Evolutionary conservation across 2,888 invertebrate species (phyloP), one percentile per base, ranked within the genome.

Genomic region (Rutpela maculata): DNA sequence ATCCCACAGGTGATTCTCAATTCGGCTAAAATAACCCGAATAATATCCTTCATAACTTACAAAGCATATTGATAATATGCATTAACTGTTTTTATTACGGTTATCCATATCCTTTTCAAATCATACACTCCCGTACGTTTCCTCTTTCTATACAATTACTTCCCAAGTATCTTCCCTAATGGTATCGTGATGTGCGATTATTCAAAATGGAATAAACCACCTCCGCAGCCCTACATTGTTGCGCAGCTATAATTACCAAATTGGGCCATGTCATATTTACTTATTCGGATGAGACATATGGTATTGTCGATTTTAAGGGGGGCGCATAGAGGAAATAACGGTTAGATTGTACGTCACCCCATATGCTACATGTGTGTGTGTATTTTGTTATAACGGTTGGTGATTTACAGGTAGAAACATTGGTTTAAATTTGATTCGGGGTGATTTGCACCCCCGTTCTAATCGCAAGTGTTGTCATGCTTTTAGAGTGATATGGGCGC

Each of bases 341-440:
- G 82, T 82, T 82, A 82, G 78, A 79, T 80, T 79, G 78, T 74
- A 73, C 78, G 78, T 76, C 79, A 77, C 74, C 67, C 67, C 18
- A 57, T 59, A 57, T 35, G 77, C 78, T 72, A 77, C 80, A 76
- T 78, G 78, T 79, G 79, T 79, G 57, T n/a, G 78, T n/a, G 35
- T 75, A 78, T 67, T 71, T 68, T 68, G 77, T 67, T 78, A 74
- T 82, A 82, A 82, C 82, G 82, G 82, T 77, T 76, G 73, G 69
- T 57, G 74, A 68, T 73, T 73, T 62, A 26, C 77, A 77, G 77
- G 77, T 77, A 77, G 35, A 31, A 38, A 65, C 22, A 57, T 38
- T 59, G 50, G 55, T 69, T 69, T 35, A 56, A 69, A 63, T 75
- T 75, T 56, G 35, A 65, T 65, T 57, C 38, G 19, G 26, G 62